Conservation (phyloP, 64 coral and sea anemone genomes). For the Montipora sp. region DNA sequence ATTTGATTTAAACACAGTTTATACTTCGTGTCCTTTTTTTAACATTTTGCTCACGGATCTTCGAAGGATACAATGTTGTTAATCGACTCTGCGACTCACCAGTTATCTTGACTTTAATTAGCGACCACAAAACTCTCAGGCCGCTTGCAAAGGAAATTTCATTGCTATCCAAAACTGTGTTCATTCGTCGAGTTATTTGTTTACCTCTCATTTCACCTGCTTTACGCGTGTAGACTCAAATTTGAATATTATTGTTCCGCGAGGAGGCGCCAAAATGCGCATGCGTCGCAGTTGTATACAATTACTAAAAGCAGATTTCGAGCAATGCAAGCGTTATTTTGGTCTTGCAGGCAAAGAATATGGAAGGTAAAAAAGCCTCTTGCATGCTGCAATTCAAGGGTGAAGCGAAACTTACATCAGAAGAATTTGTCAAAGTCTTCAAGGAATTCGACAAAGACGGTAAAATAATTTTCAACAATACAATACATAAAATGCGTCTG, state of each 20-base stretch:
- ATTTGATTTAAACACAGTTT: slow-evolving; percentile 23
- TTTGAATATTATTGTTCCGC: slow-evolving; percentile 27
- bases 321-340: slow-evolving; percentile 31
- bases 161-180: too few relatives aligned
- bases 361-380: slow-evolving; percentile 11
- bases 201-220: background rate
- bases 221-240: background rate
- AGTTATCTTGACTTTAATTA: too few relatives aligned
- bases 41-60: background rate
- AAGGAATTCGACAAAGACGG: slow-evolving; percentile 58
- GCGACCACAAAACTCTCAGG: background rate
- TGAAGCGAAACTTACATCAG: slow-evolving; percentile 16
- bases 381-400: slow-evolving; percentile 19
- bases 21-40: background rate
- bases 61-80: background rate
- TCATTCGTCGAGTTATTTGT: background rate
- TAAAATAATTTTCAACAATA: background rate
- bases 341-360: slow-evolving; percentile 32
- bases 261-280: background rate
- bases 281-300: background rate
- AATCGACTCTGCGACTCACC: too few relatives aligned
- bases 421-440: slow-evolving; percentile 53
- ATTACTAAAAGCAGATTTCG: slow-evolving; percentile 4
- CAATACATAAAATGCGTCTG: background rate
- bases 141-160: too few relatives aligned